Conservation (phyloP, 2,797 vertebrate genomes). For the Sandelia bainsii region DNA sequence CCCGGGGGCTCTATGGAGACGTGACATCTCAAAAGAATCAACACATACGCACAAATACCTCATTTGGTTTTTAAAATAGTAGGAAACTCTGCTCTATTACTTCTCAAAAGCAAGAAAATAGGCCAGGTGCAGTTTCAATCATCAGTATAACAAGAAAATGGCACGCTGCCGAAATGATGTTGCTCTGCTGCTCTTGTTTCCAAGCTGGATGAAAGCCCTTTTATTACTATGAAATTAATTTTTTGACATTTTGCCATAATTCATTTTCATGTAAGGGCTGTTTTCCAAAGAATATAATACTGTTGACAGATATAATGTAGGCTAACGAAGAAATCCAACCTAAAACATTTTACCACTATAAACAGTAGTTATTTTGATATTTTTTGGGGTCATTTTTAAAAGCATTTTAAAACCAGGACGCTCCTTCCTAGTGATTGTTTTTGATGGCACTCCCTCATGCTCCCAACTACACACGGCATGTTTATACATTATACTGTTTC, state of each 20-base stretch:
- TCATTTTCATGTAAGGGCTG: background rate
- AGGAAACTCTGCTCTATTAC: slow-evolving; percentile 3
- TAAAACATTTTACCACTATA: background rate
- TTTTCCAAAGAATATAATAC: background rate
- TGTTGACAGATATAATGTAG: background rate
- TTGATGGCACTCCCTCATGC: no score
- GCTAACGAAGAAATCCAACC: background rate
- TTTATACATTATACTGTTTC: background rate
- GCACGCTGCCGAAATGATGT: background rate
- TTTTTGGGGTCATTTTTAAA: background rate
- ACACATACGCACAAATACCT: slow-evolving; percentile 21
- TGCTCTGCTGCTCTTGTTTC: background rate
- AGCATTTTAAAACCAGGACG: background rate
- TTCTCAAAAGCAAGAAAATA: slow-evolving; percentile 31
- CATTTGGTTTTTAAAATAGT: slow-evolving; percentile 5
- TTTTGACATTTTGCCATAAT: background rate
- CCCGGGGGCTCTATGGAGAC: slow-evolving; percentile 20
- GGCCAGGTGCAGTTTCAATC: slow-evolving; percentile 17
- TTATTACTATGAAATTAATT: background rate
- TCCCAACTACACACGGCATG: no score
- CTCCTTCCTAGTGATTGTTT: background rate
- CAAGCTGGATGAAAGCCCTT: background rate
- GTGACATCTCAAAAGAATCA: slow-evolving; percentile 25
- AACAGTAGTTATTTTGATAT: slow-evolving; percentile 12
- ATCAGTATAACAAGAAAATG: background rate